Base-by-base conservation (phyloP, 2,888 invertebrate genomes). In the Tetranychus truncatus region DNA sequence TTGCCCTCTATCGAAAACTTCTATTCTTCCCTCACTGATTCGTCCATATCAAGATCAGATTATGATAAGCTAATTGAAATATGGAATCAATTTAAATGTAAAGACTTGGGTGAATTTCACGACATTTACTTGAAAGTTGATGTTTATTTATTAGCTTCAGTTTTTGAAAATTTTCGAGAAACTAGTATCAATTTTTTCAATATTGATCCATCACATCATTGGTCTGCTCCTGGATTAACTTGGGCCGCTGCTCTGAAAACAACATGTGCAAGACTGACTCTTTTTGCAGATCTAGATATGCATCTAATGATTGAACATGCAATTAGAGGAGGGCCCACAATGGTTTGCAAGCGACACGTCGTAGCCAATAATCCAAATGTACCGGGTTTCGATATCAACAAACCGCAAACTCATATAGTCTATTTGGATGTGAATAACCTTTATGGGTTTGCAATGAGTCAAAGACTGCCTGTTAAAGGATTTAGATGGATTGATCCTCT, bases 401-500 rank as follows among this genome's bases (percentile, higher is more conserved):
- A 55, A 21, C 5, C 44, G 6, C 45, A 71, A 11, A 76, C 66
- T 18, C 66, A 71, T 44, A 74, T 75, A 5, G 45, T 76, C 11
- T 76, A 76, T 46, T 46, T 75, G 20, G 74, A 76, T 69, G 66
- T 67, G 1, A 79, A 79, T 66, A 78, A 77, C 44, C 72, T 78
- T 5, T 78, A 77, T 66, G 77, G 76, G 1, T 78, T 65, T 71
- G 73, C 76, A 3, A 74, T 77, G 75, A 18, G 55, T 1, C 73
- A 76, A 20, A 24, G 18, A 8, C 21, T 78, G 4, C 76, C 77
- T 9, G 66, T 45, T 24, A 69, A 74, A 18, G 76, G 71, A 18
- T 78, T 74, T 34, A 45, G 46, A 73, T 77, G 73, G 75, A 11
- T 77, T 24, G n/a, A n/a, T n/a, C n/a, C n/a, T n/a, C n/a, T n/a